These are phyloP conservation scores for Dynastes hyllus DNA, from an alignment of 2,888 invertebrate species.

Conservation along the genomic window DNA sequence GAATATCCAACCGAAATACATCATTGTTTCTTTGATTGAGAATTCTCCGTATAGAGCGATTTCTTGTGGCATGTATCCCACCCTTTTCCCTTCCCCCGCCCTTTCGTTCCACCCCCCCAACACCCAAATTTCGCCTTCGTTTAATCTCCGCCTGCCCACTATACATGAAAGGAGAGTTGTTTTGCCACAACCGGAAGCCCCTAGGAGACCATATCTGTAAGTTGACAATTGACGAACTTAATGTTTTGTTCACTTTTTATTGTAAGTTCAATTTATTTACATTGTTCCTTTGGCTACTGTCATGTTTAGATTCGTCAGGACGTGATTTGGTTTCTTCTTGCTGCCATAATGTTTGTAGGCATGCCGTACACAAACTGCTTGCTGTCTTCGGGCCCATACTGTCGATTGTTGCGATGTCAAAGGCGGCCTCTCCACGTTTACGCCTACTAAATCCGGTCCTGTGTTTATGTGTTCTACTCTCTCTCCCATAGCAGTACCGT, in stretches of 20 bases:
- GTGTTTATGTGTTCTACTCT: slow-evolving; percentile 63
- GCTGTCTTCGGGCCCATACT: slow-evolving; percentile 82
- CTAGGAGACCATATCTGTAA: slow-evolving; percentile 91
- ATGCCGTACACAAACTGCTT: slow-evolving; percentile 90
- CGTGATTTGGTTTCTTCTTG: slow-evolving; percentile 89
- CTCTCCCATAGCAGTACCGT: slow-evolving; percentile 69
- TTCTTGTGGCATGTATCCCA: slow-evolving; percentile 98
- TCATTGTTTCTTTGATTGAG: slow-evolving; percentile 95
- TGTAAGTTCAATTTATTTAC: slow-evolving; percentile 76
- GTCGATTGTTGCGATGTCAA: slow-evolving; percentile 70
- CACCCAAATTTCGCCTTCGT: slow-evolving; percentile 92
- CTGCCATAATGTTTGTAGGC: slow-evolving; percentile 93
- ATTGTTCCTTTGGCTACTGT: slow-evolving; percentile 95
- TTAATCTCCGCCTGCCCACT: slow-evolving; percentile 89
- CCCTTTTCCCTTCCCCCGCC: slow-evolving; percentile 92
- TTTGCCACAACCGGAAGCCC: slow-evolving; percentile 98
- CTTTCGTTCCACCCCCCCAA: slow-evolving; percentile 93
- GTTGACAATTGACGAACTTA: slow-evolving; percentile 4
- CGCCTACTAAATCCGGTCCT: slow-evolving; percentile 69
- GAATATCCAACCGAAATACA: slow-evolving; percentile 97
- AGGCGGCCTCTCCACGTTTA: slow-evolving; percentile 67
- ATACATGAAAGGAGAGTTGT: slow-evolving; percentile 95
- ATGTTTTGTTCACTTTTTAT: not conserved
- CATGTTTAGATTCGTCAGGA: slow-evolving; percentile 92
- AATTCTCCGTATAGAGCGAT: slow-evolving; percentile 94